Evolutionary conservation across 2,113 vertebrate genomes (phyloP).

Genomic region (Tylochromis polylepis): DNA sequence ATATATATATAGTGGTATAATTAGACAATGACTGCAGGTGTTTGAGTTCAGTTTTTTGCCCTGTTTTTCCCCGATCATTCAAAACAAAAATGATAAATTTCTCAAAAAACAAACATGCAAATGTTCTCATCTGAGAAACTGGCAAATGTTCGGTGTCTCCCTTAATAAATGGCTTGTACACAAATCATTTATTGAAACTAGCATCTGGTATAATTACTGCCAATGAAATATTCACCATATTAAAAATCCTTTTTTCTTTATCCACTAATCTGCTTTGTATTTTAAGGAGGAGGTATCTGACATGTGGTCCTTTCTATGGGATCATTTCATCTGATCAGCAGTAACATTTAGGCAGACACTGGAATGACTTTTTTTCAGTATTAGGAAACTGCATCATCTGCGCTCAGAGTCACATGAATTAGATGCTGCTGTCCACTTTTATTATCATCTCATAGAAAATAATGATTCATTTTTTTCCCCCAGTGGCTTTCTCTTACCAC

Average conservation of each 20-base stretch:
- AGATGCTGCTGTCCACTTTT: slow-evolving; percentile 3
- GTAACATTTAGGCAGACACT: background rate
- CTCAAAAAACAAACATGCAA: background rate
- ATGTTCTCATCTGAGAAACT: background rate
- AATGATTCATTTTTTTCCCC: background rate
- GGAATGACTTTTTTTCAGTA: background rate
- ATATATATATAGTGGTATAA: too few relatives aligned
- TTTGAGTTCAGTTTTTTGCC: background rate
- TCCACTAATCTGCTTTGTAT: background rate
- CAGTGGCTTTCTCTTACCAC: background rate
- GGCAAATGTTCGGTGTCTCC: background rate
- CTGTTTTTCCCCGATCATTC: background rate
- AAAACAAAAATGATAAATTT: background rate
- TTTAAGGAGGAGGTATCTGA: background rate
- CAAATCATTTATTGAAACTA: background rate
- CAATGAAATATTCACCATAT: background rate
- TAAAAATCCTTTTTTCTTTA: background rate
- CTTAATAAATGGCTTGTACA: background rate
- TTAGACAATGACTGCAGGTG: background rate
- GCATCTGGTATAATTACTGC: background rate
- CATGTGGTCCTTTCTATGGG: background rate
- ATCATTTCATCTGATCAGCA: background rate
- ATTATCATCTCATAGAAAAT: slow-evolving; percentile 15
- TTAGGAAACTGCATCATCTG: background rate
- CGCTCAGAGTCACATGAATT: slow-evolving; percentile 6